A percentile compares a stretch with the other conserved stretches of the same genome.
These are phyloP conservation scores for Alosa sapidissima DNA, from an alignment of 2,797 vertebrate genomes.

Conservation along the genomic window DNA sequence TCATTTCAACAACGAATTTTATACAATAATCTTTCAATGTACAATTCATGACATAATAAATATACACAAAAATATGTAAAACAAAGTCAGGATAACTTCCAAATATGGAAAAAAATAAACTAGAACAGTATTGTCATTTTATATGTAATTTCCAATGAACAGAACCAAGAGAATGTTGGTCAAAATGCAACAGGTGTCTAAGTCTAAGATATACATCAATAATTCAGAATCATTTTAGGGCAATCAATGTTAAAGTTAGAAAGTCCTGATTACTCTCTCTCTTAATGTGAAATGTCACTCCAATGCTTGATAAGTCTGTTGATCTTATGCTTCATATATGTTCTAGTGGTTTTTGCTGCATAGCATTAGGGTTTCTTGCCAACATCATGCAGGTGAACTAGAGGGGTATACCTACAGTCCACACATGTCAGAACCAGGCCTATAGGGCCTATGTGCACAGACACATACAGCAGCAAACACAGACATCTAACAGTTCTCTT, in stretches of 20 bases:
- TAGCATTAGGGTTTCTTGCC: neutral
- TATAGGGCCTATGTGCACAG: constrained; percentile 49
- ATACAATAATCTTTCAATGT: constrained; percentile 57
- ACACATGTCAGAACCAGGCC: neutral
- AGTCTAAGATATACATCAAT: neutral
- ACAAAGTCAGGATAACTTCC: constrained; percentile 68
- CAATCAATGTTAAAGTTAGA: neutral
- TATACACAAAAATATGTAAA: constrained; percentile 66
- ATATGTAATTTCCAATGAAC: constrained; percentile 43
- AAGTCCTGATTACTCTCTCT: neutral
- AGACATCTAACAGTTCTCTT: constrained; percentile 64
- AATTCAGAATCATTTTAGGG: neutral
- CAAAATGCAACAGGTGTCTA: neutral
- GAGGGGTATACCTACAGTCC: neutral
- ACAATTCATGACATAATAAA: constrained; percentile 68
- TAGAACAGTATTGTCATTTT: constrained; percentile 61
- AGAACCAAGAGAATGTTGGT: constrained; percentile 22
- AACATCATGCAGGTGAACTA: neutral
- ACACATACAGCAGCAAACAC: constrained; percentile 53
- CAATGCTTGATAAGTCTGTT: neutral
- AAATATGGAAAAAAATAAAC: constrained; percentile 76
- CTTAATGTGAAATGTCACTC: neutral
- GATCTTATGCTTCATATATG: neutral
- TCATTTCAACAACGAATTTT: constrained; percentile 54
- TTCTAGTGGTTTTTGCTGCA: neutral